These are phyloP conservation scores for Rostratula benghalensis DNA, from an alignment of 2,113 vertebrate genomes.

Conservation along the genomic window DNA sequence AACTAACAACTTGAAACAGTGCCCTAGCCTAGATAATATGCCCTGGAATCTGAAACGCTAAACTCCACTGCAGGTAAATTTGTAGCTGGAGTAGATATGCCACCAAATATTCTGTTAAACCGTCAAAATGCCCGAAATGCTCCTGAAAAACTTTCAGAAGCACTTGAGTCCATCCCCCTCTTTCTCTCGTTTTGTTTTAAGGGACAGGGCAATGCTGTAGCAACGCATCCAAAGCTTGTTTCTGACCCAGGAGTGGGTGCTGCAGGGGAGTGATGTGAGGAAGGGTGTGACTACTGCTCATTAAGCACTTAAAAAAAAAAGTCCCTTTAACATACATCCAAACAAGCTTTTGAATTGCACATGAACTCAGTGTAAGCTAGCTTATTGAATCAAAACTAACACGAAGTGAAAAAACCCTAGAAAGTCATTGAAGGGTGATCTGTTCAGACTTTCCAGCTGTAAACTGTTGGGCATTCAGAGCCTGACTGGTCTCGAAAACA, in stretches of 20 bases:
- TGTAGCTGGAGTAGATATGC: not conserved
- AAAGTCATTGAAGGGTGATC: not conserved
- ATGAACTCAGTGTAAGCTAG: not conserved
- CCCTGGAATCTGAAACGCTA: not conserved
- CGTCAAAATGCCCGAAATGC: not conserved
- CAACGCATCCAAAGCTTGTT: not conserved
- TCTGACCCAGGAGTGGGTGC: not conserved
- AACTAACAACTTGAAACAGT: slow-evolving; percentile 32
- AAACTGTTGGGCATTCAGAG: not conserved
- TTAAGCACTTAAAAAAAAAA: not conserved
- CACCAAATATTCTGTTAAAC: not conserved
- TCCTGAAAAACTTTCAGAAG: not conserved
- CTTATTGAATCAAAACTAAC: not conserved
- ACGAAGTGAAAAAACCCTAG: not conserved
- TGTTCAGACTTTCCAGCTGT: not conserved
- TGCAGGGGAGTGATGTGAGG: not conserved
- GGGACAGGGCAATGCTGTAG: not conserved
- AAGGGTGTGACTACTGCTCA: not conserved
- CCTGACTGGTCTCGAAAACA: not conserved
- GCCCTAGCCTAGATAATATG: not conserved
- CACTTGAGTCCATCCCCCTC: not conserved
- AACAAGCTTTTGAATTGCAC: not conserved
- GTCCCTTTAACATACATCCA: not conserved
- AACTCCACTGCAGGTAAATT: not conserved
- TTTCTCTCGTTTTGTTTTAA: not conserved